These are phyloP conservation scores for Xenus cinereus DNA, from an alignment of 2,113 vertebrate species.

Conservation along the genomic window DNA sequence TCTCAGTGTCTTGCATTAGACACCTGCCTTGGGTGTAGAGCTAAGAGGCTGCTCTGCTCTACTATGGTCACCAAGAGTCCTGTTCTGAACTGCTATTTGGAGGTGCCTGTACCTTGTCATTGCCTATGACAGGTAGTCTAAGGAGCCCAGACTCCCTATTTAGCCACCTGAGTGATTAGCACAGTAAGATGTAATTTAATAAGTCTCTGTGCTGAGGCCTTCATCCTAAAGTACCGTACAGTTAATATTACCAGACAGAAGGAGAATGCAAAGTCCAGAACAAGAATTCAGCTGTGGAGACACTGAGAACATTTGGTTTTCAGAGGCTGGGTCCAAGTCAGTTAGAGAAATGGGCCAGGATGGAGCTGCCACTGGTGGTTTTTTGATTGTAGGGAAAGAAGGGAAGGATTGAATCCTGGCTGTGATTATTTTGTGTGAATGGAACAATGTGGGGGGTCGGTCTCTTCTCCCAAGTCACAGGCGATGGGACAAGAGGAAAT, in stretches of 20 bases:
- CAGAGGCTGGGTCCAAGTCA: not conserved
- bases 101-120: not conserved
- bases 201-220: not conserved
- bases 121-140: not conserved
- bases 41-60: not conserved
- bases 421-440: not conserved
- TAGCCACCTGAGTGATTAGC: not conserved
- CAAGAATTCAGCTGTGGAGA: not conserved
- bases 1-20: not conserved
- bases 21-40: not conserved
- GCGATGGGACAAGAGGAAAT: too few species aligned
- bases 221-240: not conserved
- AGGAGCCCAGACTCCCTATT: not conserved
- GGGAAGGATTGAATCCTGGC: not conserved
- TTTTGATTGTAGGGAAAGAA: not conserved
- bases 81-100: not conserved
- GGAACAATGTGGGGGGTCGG: not conserved
- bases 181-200: not conserved
- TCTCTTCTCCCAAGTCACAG: too few species aligned
- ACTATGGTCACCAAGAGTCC: not conserved
- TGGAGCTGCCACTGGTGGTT: not conserved
- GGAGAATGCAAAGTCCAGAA: not conserved
- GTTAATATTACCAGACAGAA: not conserved
- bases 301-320: not conserved
- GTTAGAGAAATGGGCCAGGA: not conserved